Conservation (phyloP, 2,797 vertebrate genomes). For the Champsocephalus esox region DNA sequence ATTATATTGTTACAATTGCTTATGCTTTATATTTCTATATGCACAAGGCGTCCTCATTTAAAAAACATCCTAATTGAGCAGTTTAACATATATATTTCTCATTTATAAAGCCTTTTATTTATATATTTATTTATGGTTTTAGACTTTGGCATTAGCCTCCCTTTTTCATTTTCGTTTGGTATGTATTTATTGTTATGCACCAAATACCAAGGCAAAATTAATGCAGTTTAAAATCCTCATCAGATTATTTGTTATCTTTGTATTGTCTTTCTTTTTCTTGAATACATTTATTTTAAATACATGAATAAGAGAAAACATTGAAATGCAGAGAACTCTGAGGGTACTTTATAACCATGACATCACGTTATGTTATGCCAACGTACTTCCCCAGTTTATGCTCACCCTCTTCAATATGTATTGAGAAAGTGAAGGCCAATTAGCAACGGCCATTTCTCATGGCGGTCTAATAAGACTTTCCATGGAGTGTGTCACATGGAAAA, state of each 20-base stretch:
- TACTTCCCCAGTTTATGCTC: slow-evolving; percentile 3
- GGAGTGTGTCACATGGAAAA: slow-evolving; percentile 33
- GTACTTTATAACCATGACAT: background rate
- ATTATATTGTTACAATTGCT: background rate
- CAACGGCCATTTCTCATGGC: slow-evolving; percentile 41
- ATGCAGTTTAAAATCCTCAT: background rate
- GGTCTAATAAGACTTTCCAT: slow-evolving; percentile 54
- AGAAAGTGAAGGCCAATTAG: slow-evolving; percentile 15
- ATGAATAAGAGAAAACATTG: background rate
- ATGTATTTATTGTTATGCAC: background rate
- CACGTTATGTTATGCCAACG: background rate
- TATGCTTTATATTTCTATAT: background rate
- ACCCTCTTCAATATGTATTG: background rate
- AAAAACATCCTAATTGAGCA: background rate
- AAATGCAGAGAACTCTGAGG: background rate
- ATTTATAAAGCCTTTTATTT: background rate
- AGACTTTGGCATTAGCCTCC: too few relatives aligned
- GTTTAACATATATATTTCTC: background rate
- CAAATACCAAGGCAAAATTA: background rate
- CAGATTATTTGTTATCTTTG: background rate
- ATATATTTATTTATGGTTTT: background rate
- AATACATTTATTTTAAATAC: background rate
- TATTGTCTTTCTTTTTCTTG: background rate
- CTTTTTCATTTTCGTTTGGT: background rate
- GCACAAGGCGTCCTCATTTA: background rate